Conservation (phyloP, 1,140 invertebrate genomes). For the Ericerus pela region DNA sequence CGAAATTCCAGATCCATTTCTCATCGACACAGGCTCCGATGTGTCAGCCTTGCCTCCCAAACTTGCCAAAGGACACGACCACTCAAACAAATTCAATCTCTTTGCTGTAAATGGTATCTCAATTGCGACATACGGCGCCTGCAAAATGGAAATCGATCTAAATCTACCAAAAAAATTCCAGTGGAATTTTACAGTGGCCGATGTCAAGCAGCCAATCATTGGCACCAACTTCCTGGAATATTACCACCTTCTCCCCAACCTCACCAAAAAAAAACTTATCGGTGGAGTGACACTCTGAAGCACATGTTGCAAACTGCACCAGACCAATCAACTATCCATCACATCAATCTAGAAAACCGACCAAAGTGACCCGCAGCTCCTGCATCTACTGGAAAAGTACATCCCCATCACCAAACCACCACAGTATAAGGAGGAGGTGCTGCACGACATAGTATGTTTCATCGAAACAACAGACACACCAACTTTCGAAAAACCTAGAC, state of each 20-base stretch:
- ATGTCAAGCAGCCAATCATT: neutral
- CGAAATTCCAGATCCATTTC: neutral
- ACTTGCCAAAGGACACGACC: neutral
- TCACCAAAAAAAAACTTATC: neutral
- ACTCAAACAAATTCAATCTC: neutral
- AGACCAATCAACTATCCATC: neutral
- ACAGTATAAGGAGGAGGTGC: neutral
- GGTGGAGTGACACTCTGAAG: neutral
- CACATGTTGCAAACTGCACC: neutral
- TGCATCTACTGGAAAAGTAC: neutral
- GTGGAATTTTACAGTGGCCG: slow-evolving; percentile 1
- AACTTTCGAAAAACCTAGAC: slow-evolving; percentile 14
- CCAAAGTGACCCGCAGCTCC: no score
- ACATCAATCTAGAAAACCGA: neutral
- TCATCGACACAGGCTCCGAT: neutral
- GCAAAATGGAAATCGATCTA: neutral
- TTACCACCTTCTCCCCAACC: neutral
- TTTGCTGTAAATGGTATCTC: slow-evolving; percentile 11
- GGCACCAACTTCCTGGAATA: neutral
- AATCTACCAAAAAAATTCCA: neutral
- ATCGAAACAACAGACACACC: slow-evolving; percentile 24
- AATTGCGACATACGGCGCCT: neutral
- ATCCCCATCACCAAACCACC: neutral
- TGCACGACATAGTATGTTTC: slow-evolving; percentile 23
- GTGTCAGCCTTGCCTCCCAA: neutral